These are phyloP conservation scores for Diplolepis rosae DNA, from an alignment of 2,888 invertebrate species.

Conservation along the genomic window DNA sequence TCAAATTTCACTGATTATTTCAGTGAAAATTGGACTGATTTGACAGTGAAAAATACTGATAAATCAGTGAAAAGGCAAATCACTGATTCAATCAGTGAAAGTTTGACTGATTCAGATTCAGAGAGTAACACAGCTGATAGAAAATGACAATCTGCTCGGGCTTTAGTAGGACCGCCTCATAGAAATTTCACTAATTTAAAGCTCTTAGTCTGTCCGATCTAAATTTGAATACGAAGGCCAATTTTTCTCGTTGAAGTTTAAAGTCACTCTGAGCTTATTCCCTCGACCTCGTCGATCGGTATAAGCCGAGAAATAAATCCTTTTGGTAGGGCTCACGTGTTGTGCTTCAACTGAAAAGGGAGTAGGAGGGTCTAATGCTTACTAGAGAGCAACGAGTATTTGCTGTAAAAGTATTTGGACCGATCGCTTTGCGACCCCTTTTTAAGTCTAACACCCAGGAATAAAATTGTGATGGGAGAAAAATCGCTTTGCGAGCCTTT, in stretches of 20 bases:
- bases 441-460: constrained; percentile 49
- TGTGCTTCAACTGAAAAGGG: constrained; percentile 21
- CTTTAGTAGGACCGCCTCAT: not conserved
- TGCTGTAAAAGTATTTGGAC: constrained; percentile 57
- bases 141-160: not conserved
- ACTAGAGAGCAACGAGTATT: constrained; percentile 56
- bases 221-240: constrained; percentile 26
- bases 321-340: constrained; percentile 39
- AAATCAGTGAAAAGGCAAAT: too few species aligned
- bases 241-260: constrained; percentile 24
- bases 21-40: too few species aligned
- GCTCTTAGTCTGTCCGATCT: constrained; percentile 14
- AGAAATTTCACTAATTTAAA: constrained; percentile 34
- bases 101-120: too few species aligned
- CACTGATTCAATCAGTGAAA: too few species aligned
- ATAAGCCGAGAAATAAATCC: constrained; percentile 56
- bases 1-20: too few species aligned
- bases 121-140: not conserved
- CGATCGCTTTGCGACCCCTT: constrained; percentile 51
- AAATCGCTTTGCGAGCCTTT: constrained; percentile 17
- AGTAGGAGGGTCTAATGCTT: constrained; percentile 39
- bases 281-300: constrained; percentile 25
- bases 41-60: too few species aligned
- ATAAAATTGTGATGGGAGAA: constrained; percentile 34
- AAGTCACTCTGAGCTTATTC: constrained; percentile 15